Base-by-base conservation (phyloP, 2,797 vertebrate genomes). In the Semaprochilodus insignis region DNA sequence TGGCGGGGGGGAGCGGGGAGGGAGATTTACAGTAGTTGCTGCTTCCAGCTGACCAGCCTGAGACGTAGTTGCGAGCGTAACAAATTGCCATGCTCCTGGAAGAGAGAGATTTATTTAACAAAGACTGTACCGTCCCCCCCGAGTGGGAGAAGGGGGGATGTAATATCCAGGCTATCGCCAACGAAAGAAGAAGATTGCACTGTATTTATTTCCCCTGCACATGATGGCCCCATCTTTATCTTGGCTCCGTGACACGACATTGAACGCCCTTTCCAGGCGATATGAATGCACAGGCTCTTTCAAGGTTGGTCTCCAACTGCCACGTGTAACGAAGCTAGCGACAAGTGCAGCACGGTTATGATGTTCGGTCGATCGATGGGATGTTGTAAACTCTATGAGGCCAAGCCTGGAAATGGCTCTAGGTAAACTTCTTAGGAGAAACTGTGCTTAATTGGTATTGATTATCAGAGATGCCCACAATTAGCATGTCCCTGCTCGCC, bases 21-120 rank as follows among this genome's bases (percentile, higher is more conserved):
- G 89, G 90, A 94, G 93, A 92, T 94, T 93, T 95, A 87, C 90
- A 87, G 88, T 94, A 94, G 93, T 91, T 89, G 92, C 95, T 96
- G 96, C 96, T 97, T 98, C 97, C 96, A 97, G 97, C 96, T 95
- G 93, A 94, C 90, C 78, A 36, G 23, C 57, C 48, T 23, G 81
- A 67, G 70, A 77, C 60, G 27, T 85, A 89, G 90, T 90, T 82
- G 70, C 21, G 62, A 21, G 17, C 11, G n/a, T 55, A 80, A 90
- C 89, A 91, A 92, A 91, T 91, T 89, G 88, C 86, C 87, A 90
- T 85, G 87, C 83, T 59, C 83, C 77, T 81, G 27, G 60, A 57
- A 70, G 86, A 73, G 85, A 83, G 86, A 86, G 91, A 93, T 94
- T 93, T 92, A 94, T 93, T 90, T 90, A 89, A 90, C 79, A 23